Evolutionary conservation across 1,140 invertebrate genomes (phyloP), one percentile per base, ranked within the genome.

Genomic region (Carposina sasakii): DNA sequence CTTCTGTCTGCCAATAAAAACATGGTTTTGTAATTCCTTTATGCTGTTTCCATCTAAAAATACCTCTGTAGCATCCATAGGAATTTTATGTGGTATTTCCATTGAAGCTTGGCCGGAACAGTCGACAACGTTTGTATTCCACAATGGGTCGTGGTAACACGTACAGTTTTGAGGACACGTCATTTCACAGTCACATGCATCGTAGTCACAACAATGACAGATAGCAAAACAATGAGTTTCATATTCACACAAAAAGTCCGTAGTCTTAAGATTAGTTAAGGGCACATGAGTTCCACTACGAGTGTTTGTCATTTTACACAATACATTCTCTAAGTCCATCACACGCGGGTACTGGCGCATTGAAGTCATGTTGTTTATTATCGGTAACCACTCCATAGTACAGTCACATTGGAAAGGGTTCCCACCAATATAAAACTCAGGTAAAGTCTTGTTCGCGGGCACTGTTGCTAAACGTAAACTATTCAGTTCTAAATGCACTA

Each of bases 131-230:
- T 97, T 97, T 21, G 93, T 94, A 52, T 93, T 93, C 95, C 95
- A 97, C 12, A 94, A 93, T 72, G 94, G 92, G 67, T 97, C 95
- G 82, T 96, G 93, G 77, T 96, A 97, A 71, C 95, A 98, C 50
- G 93, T 93, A 84, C 95, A 98, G 68, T 96, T 95, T 53, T 90
- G 89, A 1, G 96, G 96, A 67, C 95, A 98, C 2, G 92, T 96
- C 94, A 97, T 97, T 84, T 96, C 94, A 81, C 96, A 97, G 78
- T 97, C 96, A 78, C 96, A 98, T 37, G 94, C 95, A 72, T 97
- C 95, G 72, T 96, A 97, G 63, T 97, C 95, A 71, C 96, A 97
- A 81, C 96, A 98, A 63, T 96, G 94, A 71, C 96, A 98, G 36
- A 96, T 83, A 13, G 95, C 92, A 79, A 97, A 97, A 85, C 96